A percentile compares a stretch with the other conserved stretches of the same genome.
Conservation (phyloP, 1,140 invertebrate genomes). For the Cotesia chilonis region DNA sequence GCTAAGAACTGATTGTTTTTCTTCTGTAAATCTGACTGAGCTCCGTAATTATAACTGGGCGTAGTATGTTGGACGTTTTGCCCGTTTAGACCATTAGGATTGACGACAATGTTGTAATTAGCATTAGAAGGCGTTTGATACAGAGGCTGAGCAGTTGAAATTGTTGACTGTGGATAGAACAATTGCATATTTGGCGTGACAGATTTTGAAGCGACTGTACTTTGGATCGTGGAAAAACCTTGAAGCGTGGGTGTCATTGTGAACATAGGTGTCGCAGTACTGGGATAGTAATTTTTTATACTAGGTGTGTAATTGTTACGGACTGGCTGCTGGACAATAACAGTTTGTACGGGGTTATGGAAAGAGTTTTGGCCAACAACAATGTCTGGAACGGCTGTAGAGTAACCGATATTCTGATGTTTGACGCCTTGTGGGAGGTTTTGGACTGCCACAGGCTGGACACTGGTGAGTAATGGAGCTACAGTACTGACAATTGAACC, state of each 20-base stretch:
- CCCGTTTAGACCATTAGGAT: conserved; percentile 47
- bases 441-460: conserved; percentile 29
- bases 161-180: conserved; percentile 42
- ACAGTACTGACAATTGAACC: conserved; percentile 49
- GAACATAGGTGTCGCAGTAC: conserved; percentile 53
- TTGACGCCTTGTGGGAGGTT: background rate
- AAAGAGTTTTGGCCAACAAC: conserved; percentile 58
- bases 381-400: conserved; percentile 52
- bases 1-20: conserved; percentile 48
- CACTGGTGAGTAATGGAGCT: conserved; percentile 48
- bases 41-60: conserved; percentile 22
- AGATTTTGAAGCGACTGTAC: conserved; percentile 42
- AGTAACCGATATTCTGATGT: conserved; percentile 37
- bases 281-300: conserved; percentile 49
- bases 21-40: conserved; percentile 35
- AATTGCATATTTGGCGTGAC: conserved; percentile 40
- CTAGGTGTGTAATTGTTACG: conserved; percentile 43
- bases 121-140: conserved; percentile 42
- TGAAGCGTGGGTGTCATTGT: conserved; percentile 44
- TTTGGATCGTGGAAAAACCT: conserved; percentile 36
- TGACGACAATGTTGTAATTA: conserved; percentile 49
- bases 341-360: conserved; percentile 53
- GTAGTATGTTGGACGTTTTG: conserved; percentile 41
- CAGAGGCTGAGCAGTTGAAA: conserved; percentile 53
- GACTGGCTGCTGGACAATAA: conserved; percentile 47